Base-by-base conservation (phyloP, 2,797 vertebrate genomes). In the Gobionotothen gibberifrons region DNA sequence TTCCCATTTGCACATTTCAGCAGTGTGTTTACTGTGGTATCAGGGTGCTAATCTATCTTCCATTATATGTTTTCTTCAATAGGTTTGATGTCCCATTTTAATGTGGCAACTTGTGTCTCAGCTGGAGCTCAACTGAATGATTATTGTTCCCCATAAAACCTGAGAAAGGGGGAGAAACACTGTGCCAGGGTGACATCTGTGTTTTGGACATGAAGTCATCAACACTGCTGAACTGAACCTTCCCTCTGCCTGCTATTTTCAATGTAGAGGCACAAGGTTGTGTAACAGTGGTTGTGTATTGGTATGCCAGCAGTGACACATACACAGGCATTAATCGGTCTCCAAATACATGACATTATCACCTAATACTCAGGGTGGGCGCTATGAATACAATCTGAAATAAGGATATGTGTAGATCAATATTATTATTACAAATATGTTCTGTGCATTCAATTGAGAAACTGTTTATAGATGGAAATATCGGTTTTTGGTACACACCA, bases 111-210 rank as follows among this genome's bases (percentile, higher is more conserved):
- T 61, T 72, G 57, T 70, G 78, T 74, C 79, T 90, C 86, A 85
- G 87, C 85, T 87, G 85, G 81, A 79, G 78, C 85, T 84, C 69
- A 83, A 87, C 73, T 80, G 82, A 76, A 86, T 88, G 72, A 86
- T 84, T 85, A 89, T 89, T 85, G 79, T 89, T 84, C 68, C 72
- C 68, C 83, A 87, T 89, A 89, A 92, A 90, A 85, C 76, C 86
- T 86, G 85, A 89, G 83, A 88, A 79, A 90, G 86, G 78, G 83
- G 72, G 70, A 82, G 81, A 89, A 89, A 90, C 84, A 85, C 81
- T 75, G 76, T 72, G 83, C 80, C 85, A 76, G 83, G 81, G 79
- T 63, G 87, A 87, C 88, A 89, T 91, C 86, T 90, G 87, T 74
- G 85, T 84, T 92, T 85, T 76, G 66, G 61, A 83, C 60, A 58